phyloP scores from a whole-genome alignment of 2,797 vertebrate species.

The Capromys pilorides region DNA sequence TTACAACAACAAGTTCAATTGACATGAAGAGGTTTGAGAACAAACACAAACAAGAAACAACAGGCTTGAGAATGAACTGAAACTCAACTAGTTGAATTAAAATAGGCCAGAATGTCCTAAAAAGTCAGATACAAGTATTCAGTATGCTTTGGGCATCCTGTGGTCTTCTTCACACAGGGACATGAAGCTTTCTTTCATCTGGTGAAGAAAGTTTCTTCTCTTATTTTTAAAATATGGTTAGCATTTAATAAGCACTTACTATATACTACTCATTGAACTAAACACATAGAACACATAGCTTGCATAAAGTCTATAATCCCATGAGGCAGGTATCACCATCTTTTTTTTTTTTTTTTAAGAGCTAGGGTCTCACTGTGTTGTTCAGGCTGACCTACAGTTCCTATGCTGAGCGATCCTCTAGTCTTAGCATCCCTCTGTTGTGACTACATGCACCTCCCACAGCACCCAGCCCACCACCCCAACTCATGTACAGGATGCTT shows the following conservation, averaged over 20 bases:
- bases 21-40: neutral
- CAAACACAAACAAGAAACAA: neutral
- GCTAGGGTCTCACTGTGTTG: neutral
- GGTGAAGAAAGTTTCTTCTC: neutral
- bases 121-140: neutral
- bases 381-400: neutral
- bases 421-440: neutral
- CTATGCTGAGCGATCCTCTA: neutral
- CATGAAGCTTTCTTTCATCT: neutral
- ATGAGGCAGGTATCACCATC: neutral
- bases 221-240: neutral
- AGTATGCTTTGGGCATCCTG: rapidly evolving
- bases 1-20: neutral
- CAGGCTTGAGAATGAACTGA: neutral
- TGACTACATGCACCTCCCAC: neutral
- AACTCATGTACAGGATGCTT: neutral
- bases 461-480: neutral
- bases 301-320: neutral
- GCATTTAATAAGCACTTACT: neutral
- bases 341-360: neutral
- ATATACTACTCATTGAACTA: neutral
- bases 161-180: rapidly evolving
- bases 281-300: neutral
- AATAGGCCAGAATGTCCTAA: rapidly evolving
- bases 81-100: neutral